phyloP scores from a whole-genome alignment of 2,113 vertebrate species.

The Morone chrysops region DNA sequence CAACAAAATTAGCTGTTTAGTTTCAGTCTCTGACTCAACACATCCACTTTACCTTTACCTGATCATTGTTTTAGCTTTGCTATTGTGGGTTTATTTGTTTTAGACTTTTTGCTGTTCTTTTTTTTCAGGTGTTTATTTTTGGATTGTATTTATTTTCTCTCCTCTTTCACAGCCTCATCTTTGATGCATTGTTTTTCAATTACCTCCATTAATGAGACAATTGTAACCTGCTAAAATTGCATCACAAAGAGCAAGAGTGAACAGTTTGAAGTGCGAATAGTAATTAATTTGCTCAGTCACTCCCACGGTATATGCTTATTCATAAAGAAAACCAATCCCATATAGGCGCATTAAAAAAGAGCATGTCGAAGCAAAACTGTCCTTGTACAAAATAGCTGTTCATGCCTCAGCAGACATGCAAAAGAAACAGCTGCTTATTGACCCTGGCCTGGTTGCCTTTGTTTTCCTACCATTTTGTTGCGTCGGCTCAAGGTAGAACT shows the following conservation, averaged over 20 bases:
- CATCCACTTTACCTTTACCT: constrained; percentile 22
- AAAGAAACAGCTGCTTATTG: constrained; percentile 15
- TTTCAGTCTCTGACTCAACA: constrained; percentile 24
- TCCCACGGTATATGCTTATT: constrained; percentile 7
- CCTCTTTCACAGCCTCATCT: constrained; percentile 21
- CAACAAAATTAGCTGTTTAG: constrained; percentile 53
- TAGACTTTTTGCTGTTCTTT: not conserved
- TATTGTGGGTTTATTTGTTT: constrained; percentile 23
- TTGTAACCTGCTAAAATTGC: constrained; percentile 25
- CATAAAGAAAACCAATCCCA: constrained; percentile 2
- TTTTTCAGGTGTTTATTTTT: constrained; percentile 20
- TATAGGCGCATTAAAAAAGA: not conserved
- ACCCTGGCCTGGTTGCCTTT: constrained; percentile 20
- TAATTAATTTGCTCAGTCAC: constrained; percentile 12
- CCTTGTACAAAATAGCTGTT: not conserved
- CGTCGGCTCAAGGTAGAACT: constrained; percentile 32
- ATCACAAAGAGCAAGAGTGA: constrained; percentile 35
- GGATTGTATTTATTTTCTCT: not conserved
- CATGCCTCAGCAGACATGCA: constrained; percentile 5
- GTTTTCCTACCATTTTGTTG: constrained; percentile 18
- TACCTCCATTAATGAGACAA: constrained; percentile 50
- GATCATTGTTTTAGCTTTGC: constrained; percentile 24
- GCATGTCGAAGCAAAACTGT: not conserved
- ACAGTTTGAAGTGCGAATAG: constrained; percentile 13
- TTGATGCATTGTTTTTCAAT: constrained; percentile 64